These are phyloP conservation scores for Gymnothorax reevesii DNA, from an alignment of 2,797 vertebrate species.

Conservation along the genomic window DNA sequence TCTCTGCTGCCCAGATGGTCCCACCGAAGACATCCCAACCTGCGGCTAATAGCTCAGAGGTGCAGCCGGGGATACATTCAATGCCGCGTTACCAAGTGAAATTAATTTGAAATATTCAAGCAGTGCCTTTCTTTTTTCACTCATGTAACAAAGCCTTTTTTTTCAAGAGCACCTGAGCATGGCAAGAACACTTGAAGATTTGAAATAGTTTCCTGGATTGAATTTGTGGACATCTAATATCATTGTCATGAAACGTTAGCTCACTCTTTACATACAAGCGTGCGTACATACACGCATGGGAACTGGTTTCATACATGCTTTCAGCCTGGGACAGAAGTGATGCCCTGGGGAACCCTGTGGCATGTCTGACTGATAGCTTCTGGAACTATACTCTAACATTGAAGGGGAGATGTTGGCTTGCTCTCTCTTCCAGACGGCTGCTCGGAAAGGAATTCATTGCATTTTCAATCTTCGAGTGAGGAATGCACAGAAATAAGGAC, in stretches of 20 bases:
- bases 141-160: neutral
- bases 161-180: neutral
- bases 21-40: slow-evolving; percentile 22
- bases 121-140: slow-evolving; percentile 17
- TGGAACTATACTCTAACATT: neutral
- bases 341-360: neutral
- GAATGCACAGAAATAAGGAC: neutral
- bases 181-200: neutral
- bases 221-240: neutral
- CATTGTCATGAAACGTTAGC: neutral
- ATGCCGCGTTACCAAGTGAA: neutral
- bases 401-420: neutral
- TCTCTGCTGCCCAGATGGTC: slow-evolving; percentile 23
- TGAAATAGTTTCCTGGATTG: slow-evolving; percentile 8
- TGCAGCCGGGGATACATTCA: neutral
- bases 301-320: neutral
- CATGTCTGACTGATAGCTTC: neutral
- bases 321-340: neutral
- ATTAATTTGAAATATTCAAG: slow-evolving; percentile 25
- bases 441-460: neutral
- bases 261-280: neutral
- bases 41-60: slow-evolving; percentile 11
- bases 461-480: neutral
- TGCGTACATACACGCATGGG: neutral
- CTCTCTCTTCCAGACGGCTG: neutral